A percentile compares a stretch with the other conserved stretches of the same genome.
Conservation (phyloP, 2,113 vertebrate genomes). For the Hypomesus transpacificus region DNA sequence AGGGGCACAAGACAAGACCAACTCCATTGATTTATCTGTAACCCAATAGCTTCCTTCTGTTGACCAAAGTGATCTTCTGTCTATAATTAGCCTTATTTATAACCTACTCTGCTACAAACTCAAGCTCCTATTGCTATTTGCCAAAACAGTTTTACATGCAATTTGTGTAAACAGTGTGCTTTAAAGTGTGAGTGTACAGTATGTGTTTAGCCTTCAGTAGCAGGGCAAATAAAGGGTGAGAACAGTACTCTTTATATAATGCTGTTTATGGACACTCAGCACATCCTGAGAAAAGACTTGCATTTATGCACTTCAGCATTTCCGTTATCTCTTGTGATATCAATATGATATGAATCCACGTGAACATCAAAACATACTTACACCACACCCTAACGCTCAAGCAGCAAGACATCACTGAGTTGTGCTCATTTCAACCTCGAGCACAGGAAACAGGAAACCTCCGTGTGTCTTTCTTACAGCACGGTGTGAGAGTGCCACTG, state of each 20-base stretch:
- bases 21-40: background rate
- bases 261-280: no score
- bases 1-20: no score
- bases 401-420: background rate
- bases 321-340: background rate
- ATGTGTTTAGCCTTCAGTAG: no score
- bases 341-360: background rate
- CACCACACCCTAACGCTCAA: background rate
- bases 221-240: no score
- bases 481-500: no score
- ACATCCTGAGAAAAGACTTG: no score
- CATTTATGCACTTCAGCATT: background rate
- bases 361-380: background rate
- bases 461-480: background rate
- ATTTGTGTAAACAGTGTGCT: no score
- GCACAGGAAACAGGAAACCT: constrained; percentile 28
- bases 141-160: background rate
- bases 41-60: background rate
- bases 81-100: constrained; percentile 1
- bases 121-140: background rate
- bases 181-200: no score
- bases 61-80: background rate
- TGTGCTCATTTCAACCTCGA: background rate
- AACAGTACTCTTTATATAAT: no score
- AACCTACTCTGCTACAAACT: background rate